These are phyloP conservation scores for Mimachlamys varia DNA, from an alignment of 2,888 invertebrate genomes.

Conservation along the genomic window DNA sequence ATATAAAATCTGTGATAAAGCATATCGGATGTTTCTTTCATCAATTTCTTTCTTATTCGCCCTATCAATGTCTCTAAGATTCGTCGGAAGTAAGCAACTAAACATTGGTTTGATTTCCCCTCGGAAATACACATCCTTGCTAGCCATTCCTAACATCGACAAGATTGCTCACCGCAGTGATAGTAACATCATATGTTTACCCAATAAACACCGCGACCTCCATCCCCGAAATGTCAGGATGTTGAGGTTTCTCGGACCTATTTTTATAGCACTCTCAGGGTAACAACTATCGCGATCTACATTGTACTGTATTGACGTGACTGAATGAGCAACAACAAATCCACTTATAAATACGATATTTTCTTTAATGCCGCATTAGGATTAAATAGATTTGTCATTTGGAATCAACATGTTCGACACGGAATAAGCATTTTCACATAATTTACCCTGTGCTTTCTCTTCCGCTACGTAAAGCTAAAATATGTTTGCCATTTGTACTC, in stretches of 20 bases:
- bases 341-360: too few species aligned
- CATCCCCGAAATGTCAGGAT: background rate
- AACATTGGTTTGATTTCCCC: constrained; percentile 6
- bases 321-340: too few species aligned
- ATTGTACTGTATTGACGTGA: background rate
- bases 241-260: background rate
- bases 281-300: background rate
- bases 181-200: background rate
- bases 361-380: too few species aligned
- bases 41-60: background rate
- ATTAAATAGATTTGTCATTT: too few species aligned
- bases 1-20: too few species aligned
- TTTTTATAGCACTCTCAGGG: background rate
- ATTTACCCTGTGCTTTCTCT: too few species aligned
- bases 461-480: too few species aligned
- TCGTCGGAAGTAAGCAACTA: background rate
- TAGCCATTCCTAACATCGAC: background rate
- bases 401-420: too few species aligned
- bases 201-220: background rate
- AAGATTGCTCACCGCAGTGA: background rate
- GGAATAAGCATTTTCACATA: too few species aligned
- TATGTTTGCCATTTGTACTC: too few species aligned
- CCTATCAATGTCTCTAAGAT: background rate
- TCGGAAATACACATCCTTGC: background rate
- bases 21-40: background rate